These are phyloP conservation scores for Cyprinodon tularosa DNA, from an alignment of 2,113 vertebrate genomes.

Conservation along the genomic window DNA sequence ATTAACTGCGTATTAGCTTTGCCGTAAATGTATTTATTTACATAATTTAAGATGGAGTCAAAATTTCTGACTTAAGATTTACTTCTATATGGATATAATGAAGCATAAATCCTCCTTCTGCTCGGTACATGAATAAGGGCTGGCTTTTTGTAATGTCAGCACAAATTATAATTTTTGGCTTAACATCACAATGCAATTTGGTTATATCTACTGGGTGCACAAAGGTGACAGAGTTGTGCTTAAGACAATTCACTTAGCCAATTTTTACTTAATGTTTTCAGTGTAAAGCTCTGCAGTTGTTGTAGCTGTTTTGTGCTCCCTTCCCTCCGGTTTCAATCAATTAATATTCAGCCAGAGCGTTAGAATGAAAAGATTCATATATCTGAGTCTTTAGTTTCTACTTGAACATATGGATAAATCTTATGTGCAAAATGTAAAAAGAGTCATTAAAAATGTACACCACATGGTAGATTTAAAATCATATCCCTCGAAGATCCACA, in stretches of 20 bases:
- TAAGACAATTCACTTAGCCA: conserved; percentile 65
- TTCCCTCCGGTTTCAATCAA: conserved; percentile 53
- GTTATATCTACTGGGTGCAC: conserved; percentile 46
- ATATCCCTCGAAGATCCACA: neutral
- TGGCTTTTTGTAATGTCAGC: conserved; percentile 65
- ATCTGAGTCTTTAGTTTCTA: conserved; percentile 7
- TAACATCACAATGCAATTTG: conserved; percentile 59
- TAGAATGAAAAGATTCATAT: conserved; percentile 25
- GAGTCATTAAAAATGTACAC: neutral
- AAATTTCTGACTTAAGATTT: conserved; percentile 31
- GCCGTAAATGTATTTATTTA: conserved; percentile 25
- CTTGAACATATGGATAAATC: neutral
- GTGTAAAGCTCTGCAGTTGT: conserved; percentile 25
- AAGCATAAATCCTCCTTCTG: conserved; percentile 40
- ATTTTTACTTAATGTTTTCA: conserved; percentile 47
- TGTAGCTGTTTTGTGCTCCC: conserved; percentile 41
- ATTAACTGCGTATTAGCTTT: conserved; percentile 52
- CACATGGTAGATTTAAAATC: neutral
- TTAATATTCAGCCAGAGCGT: conserved; percentile 45
- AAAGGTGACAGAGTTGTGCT: conserved; percentile 56
- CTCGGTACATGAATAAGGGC: conserved; percentile 50
- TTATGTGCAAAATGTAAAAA: neutral
- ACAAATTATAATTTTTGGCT: conserved; percentile 66
- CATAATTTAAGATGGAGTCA: conserved; percentile 15
- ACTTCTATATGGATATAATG: conserved; percentile 41